Base-by-base conservation (phyloP, 1,140 invertebrate species). In the Lasioglossum albipes region DNA sequence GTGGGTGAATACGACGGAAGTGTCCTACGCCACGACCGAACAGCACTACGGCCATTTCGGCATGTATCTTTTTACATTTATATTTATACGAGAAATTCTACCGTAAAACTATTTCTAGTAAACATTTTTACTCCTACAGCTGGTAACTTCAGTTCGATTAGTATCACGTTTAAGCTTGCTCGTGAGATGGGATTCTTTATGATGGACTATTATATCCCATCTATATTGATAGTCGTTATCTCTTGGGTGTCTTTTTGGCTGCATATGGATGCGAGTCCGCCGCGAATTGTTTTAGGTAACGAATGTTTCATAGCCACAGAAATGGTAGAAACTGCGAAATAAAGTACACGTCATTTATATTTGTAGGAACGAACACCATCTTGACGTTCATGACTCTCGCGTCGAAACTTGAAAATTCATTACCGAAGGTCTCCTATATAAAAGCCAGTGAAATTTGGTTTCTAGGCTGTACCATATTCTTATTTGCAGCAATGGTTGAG, bases 161-260 rank as follows among this genome's bases (percentile, higher is more conserved):
- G 95, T 59, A 97, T 97, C 83, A 95, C 95, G 7, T 97, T 97
- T 81, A 95, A 96, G 87, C 90, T 98, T 18, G 95, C 95, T 0
- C 94, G 97, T 45, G 96, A 97, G 93, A 96, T 97, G 84, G 97
- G 97, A 64, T 97, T 97, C 90, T 98, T 98, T 86, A 93, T 98
- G 67, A 97, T 98, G 95, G 97, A 98, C 84, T 98, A 97, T 88
- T 98, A 97, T 85, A 95, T 98, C 77, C 97, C 97, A 1, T 97
- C 97, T 7, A 97, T 98, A 93, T 94, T 98, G 81, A 96, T 98
- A 73, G 97, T 98, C 6, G 96, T 96, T 20, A 97, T 97, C 75
- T 98, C 97, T 0, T 98, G 97, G 97, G 97, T 98, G 20, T 97
- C 97, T 0, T 98, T 98, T 88, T 98, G 97, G 97, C 92, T 98